Conservation (phyloP, 2,888 invertebrate genomes). For the Eristalis tenax region DNA sequence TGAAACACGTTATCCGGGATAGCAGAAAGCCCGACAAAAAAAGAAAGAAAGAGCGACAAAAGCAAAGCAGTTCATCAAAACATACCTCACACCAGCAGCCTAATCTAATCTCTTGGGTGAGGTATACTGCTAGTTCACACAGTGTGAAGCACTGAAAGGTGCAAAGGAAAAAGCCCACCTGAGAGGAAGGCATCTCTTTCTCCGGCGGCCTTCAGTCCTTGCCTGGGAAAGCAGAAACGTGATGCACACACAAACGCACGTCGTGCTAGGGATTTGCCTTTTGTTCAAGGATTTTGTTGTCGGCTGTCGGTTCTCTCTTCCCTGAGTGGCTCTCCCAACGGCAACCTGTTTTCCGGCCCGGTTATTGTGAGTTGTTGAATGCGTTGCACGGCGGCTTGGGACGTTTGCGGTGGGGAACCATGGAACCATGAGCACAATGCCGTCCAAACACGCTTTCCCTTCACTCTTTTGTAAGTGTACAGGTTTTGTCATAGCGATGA, state of each 20-base stretch:
- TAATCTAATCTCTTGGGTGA: constrained; percentile 40
- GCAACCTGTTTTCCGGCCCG: constrained; percentile 54
- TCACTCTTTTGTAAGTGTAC: constrained; percentile 21
- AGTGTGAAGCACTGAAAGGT: constrained; percentile 41
- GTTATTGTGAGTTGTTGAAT: constrained; percentile 39
- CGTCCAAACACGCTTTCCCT: constrained; percentile 58
- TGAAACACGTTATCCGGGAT: constrained; percentile 51
- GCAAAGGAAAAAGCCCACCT: constrained; percentile 60
- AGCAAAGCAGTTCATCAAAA: not conserved
- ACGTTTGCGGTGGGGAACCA: constrained; percentile 12
- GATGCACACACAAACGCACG: not conserved
- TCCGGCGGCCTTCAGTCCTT: constrained; percentile 12
- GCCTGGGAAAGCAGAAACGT: constrained; percentile 20
- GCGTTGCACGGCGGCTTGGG: not conserved
- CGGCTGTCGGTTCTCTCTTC: constrained; percentile 24
- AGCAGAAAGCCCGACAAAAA: constrained; percentile 15
- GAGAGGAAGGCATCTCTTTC: constrained; percentile 25
- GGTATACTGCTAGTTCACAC: constrained; percentile 37
- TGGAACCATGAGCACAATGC: constrained; percentile 41
- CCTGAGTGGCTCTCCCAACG: constrained; percentile 15
- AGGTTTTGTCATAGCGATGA: constrained; percentile 22
- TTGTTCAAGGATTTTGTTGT: constrained; percentile 42
- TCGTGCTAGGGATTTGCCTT: constrained; percentile 17
- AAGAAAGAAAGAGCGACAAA: not conserved
- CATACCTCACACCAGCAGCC: not conserved